Base-by-base conservation (phyloP, 1,140 invertebrate genomes). In the Kradibia gibbosae region DNA sequence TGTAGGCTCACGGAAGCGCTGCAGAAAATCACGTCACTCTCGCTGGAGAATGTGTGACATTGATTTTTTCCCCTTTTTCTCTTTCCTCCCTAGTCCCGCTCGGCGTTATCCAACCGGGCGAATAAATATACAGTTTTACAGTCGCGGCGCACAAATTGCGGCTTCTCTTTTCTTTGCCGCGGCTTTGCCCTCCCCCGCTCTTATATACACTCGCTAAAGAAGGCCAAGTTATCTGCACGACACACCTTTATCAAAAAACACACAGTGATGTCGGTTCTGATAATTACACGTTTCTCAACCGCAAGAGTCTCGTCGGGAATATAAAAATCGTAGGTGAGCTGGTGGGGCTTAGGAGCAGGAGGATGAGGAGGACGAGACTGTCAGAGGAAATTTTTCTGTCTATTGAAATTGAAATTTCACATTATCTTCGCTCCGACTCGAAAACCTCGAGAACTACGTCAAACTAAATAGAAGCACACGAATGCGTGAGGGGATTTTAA, bases 171-270 rank as follows among this genome's bases (percentile, higher is more conserved):
- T 50, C 11, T n/a, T n/a, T 74, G 10, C 39, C 70, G 53, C 34
- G 53, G 8, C 3, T 8, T 22, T 53, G 22, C 53, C 53, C 53
- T 62, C 60, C 60, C 20, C 53, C 53, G 31, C 60, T 31, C 20
- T 3, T 34, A 25, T 34, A 62, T 62, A 62, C 34, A 53, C 17
- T 45, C 57, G 31, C 67, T 36, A 25, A 65, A 53, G 53, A 75
- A 45, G 31, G 50, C 15, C 34, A n/a, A 48, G 48, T 28, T 73
- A 72, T 60, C 36, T 70, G 70, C 78, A 75, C 50, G 62, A 81
- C 80, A 76, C 80, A 81, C 80, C 80, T 81, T 76, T 81, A 81
- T 81, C 80, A 60, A 81, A n/a, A n/a, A 81, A 76, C 65, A 34
- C 25, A 22, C 22, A 42, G 31, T 22, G 22, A 20, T n/a, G 28